Evolutionary conservation across 2,888 invertebrate genomes (phyloP), one percentile per base, ranked within the genome.

Genomic region (Phrixothrix hirtus): DNA sequence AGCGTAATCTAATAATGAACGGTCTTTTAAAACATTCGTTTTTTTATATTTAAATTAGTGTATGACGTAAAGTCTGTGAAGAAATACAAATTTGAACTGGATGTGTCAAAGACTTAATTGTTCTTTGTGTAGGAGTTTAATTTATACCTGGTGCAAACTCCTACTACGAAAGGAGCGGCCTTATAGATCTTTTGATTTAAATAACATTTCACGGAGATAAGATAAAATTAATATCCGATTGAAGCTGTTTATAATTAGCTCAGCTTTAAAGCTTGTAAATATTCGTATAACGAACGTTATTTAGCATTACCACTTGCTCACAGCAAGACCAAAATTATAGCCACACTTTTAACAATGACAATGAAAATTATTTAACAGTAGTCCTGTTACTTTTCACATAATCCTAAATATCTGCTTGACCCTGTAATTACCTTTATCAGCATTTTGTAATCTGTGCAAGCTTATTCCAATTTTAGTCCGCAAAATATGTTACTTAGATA

Each of bases 81-180:
- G 21, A 21, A 3, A 21, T 21, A 37, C 25, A 37, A 37, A 17
- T 58, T 57, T 62, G 60, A 59, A 62, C 48, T 47, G 44, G 13
- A 48, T 57, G 57, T 60, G 60, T 55, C 57, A 57, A 55, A 49
- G 49, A 46, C 57, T 58, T 54, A 52, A 58, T 59, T 55, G 58
- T 35, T 51, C 47, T 21, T 36, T 50, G 45, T 47, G 54, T 61
- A 52, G 61, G 59, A 53, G 59, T 56, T 56, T 60, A 51, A 60
- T 58, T 52, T 49, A 60, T 60, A 47, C 21, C 13, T 21, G 25
- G 21, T 5, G 25, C 27, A 29, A 48, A 39, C 48, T 41, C 48
- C 48, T 32, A 48, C 48, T 12, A 41, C 13, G 35, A 32, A 41
- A 48, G 48, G 48, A 35, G 48, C 32, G 48, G 48, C 25, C 39